Base-by-base conservation (phyloP, 2,888 invertebrate species). In the Crematogaster levior region DNA sequence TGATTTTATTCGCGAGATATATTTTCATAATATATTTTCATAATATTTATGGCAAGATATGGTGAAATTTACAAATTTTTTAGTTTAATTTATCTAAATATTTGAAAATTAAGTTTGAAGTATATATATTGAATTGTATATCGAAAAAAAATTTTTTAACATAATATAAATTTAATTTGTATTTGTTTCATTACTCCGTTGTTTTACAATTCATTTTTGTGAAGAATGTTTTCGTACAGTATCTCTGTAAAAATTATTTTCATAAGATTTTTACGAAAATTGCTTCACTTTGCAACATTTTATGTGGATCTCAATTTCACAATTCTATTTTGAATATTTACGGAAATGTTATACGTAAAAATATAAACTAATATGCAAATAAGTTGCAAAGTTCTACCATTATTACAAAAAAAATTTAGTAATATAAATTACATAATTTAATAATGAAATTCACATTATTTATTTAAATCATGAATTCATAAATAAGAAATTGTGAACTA, bases 201-300 rank as follows among this genome's bases (percentile, higher is more conserved):
- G 18, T 15, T 40, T 24, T 5, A 18, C 18, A 24, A 63, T 63
- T n/a, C n/a, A 63, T 63, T 63, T 63, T 40, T 40, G 6, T 37
- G 18, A 63, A 37, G 10, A 43, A 24, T 34, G 40, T 24, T 15
- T 37, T 24, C 15, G 40, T 24, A 24, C 40, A 40, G 9, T 24
- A 43, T 21, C 24, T 40, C 9, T 61, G 12, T 21, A 21, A 61
- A 15, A 61, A 61, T 0, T n/a, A 7, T 61, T 40, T 61, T 63
- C 40, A 63, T 63, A 63, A 63, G 9, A 63, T 63, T 63, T 63
- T 2, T 7, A 24, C 15, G 15, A 60, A 60, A n/a, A 63, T 63
- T 15, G 40, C 24, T 63, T 40, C 37, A 15, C 15, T 40, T 40
- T 15, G 24, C 24, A 43, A 40, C 7, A 40, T 5, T 27, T 6